Base-by-base conservation (phyloP, 1,140 invertebrate genomes). In the Coenobita brevimanus region DNA sequence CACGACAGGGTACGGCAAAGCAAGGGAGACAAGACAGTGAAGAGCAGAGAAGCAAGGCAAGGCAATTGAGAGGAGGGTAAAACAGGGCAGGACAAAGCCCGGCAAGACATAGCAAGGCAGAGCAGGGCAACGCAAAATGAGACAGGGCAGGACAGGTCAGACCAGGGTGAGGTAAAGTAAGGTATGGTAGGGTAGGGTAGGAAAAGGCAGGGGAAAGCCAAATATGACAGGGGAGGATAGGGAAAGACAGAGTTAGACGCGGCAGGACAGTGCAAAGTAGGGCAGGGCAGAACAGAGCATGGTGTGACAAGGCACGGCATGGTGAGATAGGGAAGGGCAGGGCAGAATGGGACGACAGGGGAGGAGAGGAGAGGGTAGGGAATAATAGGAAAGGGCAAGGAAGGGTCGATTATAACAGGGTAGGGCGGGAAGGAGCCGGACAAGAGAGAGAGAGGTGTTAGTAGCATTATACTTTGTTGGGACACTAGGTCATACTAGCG, bases 251-350 rank as follows among this genome's bases (percentile, higher is more conserved):
- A 50, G 75, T 41, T n/a, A 79, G 75, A 54, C 21, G 50, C n/a
- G 50, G 75, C 36, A 43, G 50, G 75, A 79, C 33, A 79, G 43
- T 27, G 75, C 24, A 43, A 79, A 43, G 43, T 21, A 79, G 75
- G 50, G 75, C 24, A 43, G 17, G 46, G 33, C 33, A 76, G 38
- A 24, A 33, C 13, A 33, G 36, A 24, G 38, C 6, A 67, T 10
- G 3, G 27, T 36, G 71, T 4, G 71, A 41, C 21, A 41, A 33
- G 21, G 71, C 3, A 13, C 6, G 71, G 21, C 15, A 75, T 3
- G 33, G 71, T 36, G 71, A 75, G 38, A 15, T 21, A 75, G 38
- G 8, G 71, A 33, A 33, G 36, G 71, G n/a, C 17, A 50, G 46
- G 46, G 46, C 17, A 50, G 17, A 50, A 8, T 50, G n/a, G n/a